Conservation (phyloP, 2,797 vertebrate genomes). For the Trematomus bernacchii region DNA sequence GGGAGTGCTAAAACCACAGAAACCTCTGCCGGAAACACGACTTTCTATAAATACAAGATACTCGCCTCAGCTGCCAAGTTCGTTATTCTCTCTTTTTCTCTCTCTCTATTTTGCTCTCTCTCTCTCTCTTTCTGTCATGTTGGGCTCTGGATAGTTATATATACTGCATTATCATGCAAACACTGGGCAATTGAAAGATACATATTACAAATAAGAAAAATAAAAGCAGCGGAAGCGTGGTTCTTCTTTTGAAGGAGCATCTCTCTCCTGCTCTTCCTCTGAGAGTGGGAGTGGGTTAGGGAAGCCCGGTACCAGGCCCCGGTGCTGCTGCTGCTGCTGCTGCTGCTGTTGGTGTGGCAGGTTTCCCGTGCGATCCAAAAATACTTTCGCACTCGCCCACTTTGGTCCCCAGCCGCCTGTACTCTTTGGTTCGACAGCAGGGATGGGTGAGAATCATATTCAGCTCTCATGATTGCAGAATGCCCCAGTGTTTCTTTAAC, state of each 20-base stretch:
- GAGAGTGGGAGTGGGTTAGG: conserved; percentile 89
- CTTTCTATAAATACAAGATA: conserved; percentile 88
- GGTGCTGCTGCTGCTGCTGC: conserved; percentile 76
- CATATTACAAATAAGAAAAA: conserved; percentile 73
- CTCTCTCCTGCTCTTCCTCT: conserved; percentile 79
- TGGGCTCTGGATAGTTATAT: conserved; percentile 80
- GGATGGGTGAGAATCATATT: conserved; percentile 80
- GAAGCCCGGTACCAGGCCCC: conserved; percentile 88
- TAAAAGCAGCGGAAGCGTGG: conserved; percentile 81
- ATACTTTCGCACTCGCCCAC: conserved; percentile 89
- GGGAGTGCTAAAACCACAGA: conserved; percentile 83
- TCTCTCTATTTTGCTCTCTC: background rate
- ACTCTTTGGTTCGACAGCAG: conserved; percentile 81
- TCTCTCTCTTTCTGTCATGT: conserved; percentile 67
- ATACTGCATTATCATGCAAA: conserved; percentile 78
- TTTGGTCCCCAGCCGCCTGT: conserved; percentile 85
- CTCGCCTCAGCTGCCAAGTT: conserved; percentile 86
- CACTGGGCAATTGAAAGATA: conserved; percentile 71
- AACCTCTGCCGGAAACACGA: conserved; percentile 90
- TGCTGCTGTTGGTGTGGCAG: conserved; percentile 82
- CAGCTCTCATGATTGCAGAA: conserved; percentile 83
- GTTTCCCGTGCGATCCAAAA: conserved; percentile 88
- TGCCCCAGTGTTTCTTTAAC: conserved; percentile 80
- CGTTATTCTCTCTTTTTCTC: conserved; percentile 67
- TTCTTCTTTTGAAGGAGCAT: conserved; percentile 82